These are phyloP conservation scores for Drosophila sulfurigaster DNA, from an alignment of 1,140 invertebrate species.

Conservation along the genomic window DNA sequence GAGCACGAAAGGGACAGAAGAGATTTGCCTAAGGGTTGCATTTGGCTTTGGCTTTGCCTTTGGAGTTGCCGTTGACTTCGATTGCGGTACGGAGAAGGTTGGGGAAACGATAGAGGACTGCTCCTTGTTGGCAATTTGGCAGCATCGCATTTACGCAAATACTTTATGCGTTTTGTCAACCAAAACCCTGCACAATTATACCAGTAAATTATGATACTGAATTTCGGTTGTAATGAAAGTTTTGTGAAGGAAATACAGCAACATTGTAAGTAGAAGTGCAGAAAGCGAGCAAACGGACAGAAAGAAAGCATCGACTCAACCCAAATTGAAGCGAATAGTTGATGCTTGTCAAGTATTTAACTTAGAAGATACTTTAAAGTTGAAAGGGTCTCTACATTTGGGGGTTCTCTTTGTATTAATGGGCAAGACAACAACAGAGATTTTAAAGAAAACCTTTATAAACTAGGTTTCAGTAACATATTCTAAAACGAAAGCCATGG, in stretches of 20 bases:
- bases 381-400: too few relatives aligned
- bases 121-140: slow-evolving; percentile 33
- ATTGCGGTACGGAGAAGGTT: neutral
- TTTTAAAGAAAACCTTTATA: too few relatives aligned
- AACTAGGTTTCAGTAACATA: too few relatives aligned
- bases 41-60: slow-evolving; percentile 27
- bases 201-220: slow-evolving; percentile 36
- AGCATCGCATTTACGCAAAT: slow-evolving; percentile 20
- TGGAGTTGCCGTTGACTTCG: slow-evolving; percentile 26
- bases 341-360: too few relatives aligned
- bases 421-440: too few relatives aligned
- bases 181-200: slow-evolving; percentile 28
- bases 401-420: too few relatives aligned
- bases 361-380: too few relatives aligned
- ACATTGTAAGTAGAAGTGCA: neutral
- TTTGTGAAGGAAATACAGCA: neutral
- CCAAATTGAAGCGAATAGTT: neutral
- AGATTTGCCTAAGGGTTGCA: slow-evolving; percentile 48
- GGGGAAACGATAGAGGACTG: neutral
- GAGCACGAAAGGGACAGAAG: slow-evolving; percentile 44
- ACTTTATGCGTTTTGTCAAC: slow-evolving; percentile 33
- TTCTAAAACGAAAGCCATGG: too few relatives aligned
- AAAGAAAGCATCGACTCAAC: neutral
- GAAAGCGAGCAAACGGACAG: neutral
- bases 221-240: neutral